Percentiles rank a stretch among this genome's conserved stretches.
Evolutionary conservation across 2,888 invertebrate species (phyloP).

Genomic region (Ryuthela nishihirai): DNA sequence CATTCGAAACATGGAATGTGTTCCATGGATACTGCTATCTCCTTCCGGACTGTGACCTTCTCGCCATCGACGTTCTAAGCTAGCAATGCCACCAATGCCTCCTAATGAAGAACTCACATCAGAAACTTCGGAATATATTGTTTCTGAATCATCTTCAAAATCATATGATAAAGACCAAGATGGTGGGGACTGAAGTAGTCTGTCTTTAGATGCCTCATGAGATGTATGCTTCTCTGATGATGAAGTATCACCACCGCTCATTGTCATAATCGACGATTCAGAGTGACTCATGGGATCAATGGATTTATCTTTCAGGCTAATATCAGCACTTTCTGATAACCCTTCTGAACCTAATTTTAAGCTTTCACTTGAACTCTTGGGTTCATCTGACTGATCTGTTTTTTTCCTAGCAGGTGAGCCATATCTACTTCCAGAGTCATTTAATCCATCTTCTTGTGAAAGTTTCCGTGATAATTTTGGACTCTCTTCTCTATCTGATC

Average conservation of each 20-base stretch:
- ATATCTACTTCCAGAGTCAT: background rate
- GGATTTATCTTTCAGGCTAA: conserved; percentile 14
- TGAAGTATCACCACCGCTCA: conserved; percentile 12
- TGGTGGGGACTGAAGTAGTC: conserved; percentile 12
- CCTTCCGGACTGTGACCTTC: conserved; percentile 24
- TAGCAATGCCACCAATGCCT: conserved; percentile 15
- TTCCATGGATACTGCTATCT: conserved; percentile 6
- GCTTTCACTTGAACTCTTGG: conserved; percentile 21
- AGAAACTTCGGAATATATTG: conserved; percentile 39
- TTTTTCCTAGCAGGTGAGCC: background rate
- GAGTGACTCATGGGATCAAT: conserved; percentile 20
- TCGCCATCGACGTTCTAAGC: conserved; percentile 15
- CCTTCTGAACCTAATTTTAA: background rate
- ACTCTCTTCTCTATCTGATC: conserved; percentile 14
- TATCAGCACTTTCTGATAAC: background rate
- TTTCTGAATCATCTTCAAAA: conserved; percentile 39
- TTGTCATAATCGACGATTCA: conserved; percentile 18
- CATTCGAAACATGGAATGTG: conserved; percentile 9
- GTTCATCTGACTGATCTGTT: conserved; percentile 9
- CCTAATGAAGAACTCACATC: conserved; percentile 35
- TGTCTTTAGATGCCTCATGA: conserved; percentile 17
- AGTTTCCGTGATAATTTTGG: conserved; percentile 3
- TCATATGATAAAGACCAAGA: conserved; percentile 22
- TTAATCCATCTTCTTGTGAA: conserved; percentile 1
- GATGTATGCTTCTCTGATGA: conserved; percentile 8